A percentile compares a stretch with the other conserved stretches of the same genome.
phyloP scores from a whole-genome alignment of 2,113 vertebrate genomes.

The Callocephalon fimbriatum region DNA sequence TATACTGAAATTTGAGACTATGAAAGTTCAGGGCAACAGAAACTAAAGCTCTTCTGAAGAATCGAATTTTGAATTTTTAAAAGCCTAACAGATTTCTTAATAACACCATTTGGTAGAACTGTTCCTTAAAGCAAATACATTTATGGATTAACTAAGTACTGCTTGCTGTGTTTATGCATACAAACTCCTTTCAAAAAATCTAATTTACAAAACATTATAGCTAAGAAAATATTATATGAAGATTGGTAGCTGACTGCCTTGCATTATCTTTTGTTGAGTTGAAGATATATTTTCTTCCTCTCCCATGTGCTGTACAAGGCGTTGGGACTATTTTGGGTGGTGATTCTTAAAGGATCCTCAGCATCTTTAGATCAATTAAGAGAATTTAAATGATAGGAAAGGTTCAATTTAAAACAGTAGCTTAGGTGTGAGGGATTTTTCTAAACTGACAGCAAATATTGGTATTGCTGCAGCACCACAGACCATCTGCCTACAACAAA shows the following conservation, averaged over 20 bases:
- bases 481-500: not conserved
- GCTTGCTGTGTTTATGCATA: not conserved
- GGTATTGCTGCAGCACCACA: not conserved
- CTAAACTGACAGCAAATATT: not conserved
- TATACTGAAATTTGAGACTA: not conserved
- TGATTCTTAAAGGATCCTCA: not conserved
- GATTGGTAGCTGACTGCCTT: not conserved
- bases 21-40: not conserved
- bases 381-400: not conserved
- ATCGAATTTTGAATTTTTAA: not conserved
- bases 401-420: not conserved
- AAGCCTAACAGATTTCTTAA: not conserved
- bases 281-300: not conserved
- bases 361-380: not conserved
- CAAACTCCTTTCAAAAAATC: not conserved
- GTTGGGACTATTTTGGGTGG: not conserved
- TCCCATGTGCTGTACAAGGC: not conserved
- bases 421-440: not conserved
- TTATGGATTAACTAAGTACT: not conserved
- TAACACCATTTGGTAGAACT: not conserved
- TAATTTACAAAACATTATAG: not conserved
- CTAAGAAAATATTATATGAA: not conserved
- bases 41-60: not conserved
- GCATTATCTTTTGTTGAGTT: not conserved
- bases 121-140: not conserved